Percentiles rank a stretch among this genome's conserved stretches.
phyloP scores from a whole-genome alignment of 2,797 vertebrate species.

The Pangasius macronema region DNA sequence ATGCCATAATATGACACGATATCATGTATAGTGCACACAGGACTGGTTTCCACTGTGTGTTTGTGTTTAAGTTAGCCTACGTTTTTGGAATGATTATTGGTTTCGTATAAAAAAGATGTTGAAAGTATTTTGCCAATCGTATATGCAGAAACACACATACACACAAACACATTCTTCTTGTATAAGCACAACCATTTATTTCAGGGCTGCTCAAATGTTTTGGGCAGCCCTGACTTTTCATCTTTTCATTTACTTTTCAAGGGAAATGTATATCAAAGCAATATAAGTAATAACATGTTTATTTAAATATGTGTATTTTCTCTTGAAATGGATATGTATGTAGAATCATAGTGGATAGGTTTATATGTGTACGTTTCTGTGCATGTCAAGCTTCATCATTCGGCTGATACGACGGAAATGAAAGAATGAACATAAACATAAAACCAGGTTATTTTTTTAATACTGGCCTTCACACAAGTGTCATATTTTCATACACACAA shows the following conservation, averaged over 20 bases:
- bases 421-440: not conserved
- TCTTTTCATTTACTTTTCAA: slow-evolving; percentile 56
- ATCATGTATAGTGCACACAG: slow-evolving; percentile 42
- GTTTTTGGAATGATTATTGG: not conserved
- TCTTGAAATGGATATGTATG: slow-evolving; percentile 54
- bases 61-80: not conserved
- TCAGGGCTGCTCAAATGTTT: slow-evolving; percentile 3
- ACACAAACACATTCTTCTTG: not conserved
- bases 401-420: not conserved
- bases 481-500: slow-evolving; percentile 11
- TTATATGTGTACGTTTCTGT: slow-evolving; percentile 42
- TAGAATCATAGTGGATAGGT: slow-evolving; percentile 59
- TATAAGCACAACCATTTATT: slow-evolving; percentile 7
- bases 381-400: slow-evolving; percentile 53
- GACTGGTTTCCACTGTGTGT: slow-evolving; percentile 53
- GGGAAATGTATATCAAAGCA: slow-evolving; percentile 66
- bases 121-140: slow-evolving; percentile 45
- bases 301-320: slow-evolving; percentile 65
- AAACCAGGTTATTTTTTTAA: not conserved
- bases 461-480: not conserved
- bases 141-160: slow-evolving; percentile 8
- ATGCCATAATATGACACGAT: not conserved
- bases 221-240: slow-evolving; percentile 48
- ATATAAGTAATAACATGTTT: slow-evolving; percentile 54
- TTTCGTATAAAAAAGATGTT: slow-evolving; percentile 21